phyloP scores from a whole-genome alignment of 1,140 invertebrate genomes.

The Leptopilina clavipes region DNA sequence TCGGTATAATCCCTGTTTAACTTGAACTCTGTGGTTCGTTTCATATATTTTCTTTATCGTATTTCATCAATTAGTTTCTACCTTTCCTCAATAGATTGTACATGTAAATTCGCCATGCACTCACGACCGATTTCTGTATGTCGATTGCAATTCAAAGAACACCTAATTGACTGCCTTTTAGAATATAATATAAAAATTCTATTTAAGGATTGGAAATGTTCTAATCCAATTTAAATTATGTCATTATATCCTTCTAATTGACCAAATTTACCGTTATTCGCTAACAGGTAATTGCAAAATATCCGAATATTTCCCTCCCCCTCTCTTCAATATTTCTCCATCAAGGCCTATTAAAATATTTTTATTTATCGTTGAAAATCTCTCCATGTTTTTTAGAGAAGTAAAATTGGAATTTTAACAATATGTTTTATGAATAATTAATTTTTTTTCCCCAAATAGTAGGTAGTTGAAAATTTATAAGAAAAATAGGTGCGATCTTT shows the following conservation, averaged over 20 bases:
- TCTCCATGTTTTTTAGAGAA: no score
- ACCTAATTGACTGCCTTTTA: not conserved
- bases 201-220: not conserved
- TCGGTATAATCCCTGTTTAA: slow-evolving; percentile 21
- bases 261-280: not conserved
- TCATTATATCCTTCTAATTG: not conserved
- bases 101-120: slow-evolving; percentile 12
- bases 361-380: no score
- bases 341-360: no score
- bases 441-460: no score
- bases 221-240: slow-evolving; percentile 15
- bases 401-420: no score
- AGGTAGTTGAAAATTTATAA: no score
- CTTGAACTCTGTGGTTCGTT: slow-evolving; percentile 14
- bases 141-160: slow-evolving; percentile 12
- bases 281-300: no score
- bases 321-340: no score
- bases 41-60: slow-evolving; percentile 23
- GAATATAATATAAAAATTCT: not conserved
- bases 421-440: no score
- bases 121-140: slow-evolving; percentile 9
- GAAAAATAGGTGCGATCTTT: no score
- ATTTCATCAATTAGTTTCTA: slow-evolving; percentile 30
- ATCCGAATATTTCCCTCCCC: not conserved
- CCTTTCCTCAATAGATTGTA: slow-evolving; percentile 28